A percentile compares a stretch with the other conserved stretches of the same genome.
phyloP scores from a whole-genome alignment of 2,888 invertebrate genomes.

The Caenorhabditis parvicauda region DNA sequence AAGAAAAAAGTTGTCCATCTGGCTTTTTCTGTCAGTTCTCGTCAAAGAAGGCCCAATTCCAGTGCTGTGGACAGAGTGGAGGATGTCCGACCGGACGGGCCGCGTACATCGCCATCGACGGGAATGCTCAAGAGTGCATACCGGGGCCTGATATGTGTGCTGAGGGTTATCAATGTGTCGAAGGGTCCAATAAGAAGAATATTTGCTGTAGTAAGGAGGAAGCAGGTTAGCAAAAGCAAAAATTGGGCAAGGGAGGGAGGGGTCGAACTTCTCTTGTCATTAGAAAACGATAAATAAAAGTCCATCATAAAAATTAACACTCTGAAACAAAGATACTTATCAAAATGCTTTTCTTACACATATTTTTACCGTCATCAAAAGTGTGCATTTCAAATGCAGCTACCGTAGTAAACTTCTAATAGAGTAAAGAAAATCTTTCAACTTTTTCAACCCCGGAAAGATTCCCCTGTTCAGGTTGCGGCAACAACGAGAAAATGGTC shows the following conservation, averaged over 20 bases:
- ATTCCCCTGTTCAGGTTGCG: constrained; percentile 21
- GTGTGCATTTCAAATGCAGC: too few relatives aligned
- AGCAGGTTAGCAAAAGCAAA: constrained; percentile 10
- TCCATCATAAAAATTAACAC: too few relatives aligned
- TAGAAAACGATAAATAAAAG: too few relatives aligned
- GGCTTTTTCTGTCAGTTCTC: constrained; percentile 50
- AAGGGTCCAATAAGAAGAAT: constrained; percentile 33
- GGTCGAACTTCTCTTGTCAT: too few relatives aligned
- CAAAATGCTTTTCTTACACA: too few relatives aligned
- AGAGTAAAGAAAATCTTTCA: too few relatives aligned
- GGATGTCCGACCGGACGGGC: constrained; percentile 40
- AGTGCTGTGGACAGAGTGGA: constrained; percentile 46
- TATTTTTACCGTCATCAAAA: too few relatives aligned
- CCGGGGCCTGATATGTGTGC: constrained; percentile 39
- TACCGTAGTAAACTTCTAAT: too few relatives aligned
- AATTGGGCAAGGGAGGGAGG: neutral
- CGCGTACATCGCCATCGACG: constrained; percentile 42
- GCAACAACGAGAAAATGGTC: constrained; percentile 32
- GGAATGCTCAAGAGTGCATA: constrained; percentile 40
- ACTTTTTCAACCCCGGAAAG: too few relatives aligned
- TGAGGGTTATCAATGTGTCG: constrained; percentile 41
- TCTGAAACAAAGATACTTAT: too few relatives aligned
- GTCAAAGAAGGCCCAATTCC: constrained; percentile 36
- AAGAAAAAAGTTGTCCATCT: constrained; percentile 35
- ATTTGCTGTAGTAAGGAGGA: constrained; percentile 42